These are phyloP conservation scores for Erebia aethiops DNA, from an alignment of 2,888 invertebrate genomes.

Conservation along the genomic window DNA sequence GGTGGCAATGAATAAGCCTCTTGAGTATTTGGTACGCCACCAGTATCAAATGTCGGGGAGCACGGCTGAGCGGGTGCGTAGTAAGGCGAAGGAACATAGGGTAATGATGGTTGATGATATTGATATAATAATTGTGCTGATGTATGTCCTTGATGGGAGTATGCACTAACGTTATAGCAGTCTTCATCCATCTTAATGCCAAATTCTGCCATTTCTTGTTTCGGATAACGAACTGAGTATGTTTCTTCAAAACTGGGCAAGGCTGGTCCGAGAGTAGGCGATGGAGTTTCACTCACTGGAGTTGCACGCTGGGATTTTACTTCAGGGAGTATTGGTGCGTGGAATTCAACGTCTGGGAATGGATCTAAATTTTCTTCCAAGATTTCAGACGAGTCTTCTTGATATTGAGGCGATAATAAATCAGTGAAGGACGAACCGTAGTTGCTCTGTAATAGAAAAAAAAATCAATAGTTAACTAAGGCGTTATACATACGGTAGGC, in stretches of 20 bases:
- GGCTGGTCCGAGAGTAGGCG: slow-evolving; percentile 82
- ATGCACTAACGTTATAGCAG: slow-evolving; percentile 87
- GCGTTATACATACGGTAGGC: slow-evolving; percentile 71
- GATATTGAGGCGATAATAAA: slow-evolving; percentile 88
- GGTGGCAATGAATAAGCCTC: slow-evolving; percentile 88
- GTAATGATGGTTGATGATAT: slow-evolving; percentile 83
- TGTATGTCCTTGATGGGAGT: slow-evolving; percentile 83
- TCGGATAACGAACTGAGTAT: slow-evolving; percentile 89
- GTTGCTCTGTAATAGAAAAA: slow-evolving; percentile 86
- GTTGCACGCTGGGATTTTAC: slow-evolving; percentile 70
- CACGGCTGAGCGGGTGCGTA: slow-evolving; percentile 84
- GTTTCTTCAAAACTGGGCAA: slow-evolving; percentile 95
- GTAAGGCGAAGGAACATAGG: slow-evolving; percentile 81
- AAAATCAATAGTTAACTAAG: slow-evolving; percentile 54
- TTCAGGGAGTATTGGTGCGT: slow-evolving; percentile 73
- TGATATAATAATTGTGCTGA: slow-evolving; percentile 83
- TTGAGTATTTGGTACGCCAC: slow-evolving; percentile 78
- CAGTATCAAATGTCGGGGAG: slow-evolving; percentile 78
- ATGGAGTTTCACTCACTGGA: slow-evolving; percentile 73
- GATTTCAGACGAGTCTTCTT: slow-evolving; percentile 87
- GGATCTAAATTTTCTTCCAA: slow-evolving; percentile 89
- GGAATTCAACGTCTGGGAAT: slow-evolving; percentile 86
- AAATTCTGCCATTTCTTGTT: slow-evolving; percentile 84
- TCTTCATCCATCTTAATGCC: slow-evolving; percentile 94
- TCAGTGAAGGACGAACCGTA: slow-evolving; percentile 91